Base-by-base conservation (phyloP, 2,888 invertebrate species). In the Cantharis rustica region DNA sequence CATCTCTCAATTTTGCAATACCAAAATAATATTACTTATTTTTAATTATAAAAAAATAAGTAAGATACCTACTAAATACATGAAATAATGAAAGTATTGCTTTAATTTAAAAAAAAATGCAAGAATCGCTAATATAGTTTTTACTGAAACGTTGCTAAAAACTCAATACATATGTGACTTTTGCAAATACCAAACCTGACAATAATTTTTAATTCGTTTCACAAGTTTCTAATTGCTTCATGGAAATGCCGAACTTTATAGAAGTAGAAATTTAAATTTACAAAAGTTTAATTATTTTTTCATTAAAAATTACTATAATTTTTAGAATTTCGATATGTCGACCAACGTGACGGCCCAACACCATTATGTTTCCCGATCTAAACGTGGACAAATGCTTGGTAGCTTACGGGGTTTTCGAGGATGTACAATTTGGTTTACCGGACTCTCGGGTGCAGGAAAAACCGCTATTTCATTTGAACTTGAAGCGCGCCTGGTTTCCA, bases 361-460 rank as follows among this genome's bases (percentile, higher is more conserved):
- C 83, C 97, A 98, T 87, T 95, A 98, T 88, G 97, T 99, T 66
- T 96, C 97, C 7, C 91, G 99, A 79, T 95, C 96, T 80, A 96
- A 96, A 88, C 91, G 99, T 84, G 98, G 98, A 20, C 94, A 95
- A 85, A 95, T 97, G 71, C 90, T 99, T 17, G 98, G 99, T 1
- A 90, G 93, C 81, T 92, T 95, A 77, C 91, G 96, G 13, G 97
- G 97, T 7, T 98, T 98, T 88, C 91, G 98, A 73, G 97, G 97
- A 72, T 97, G 97, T 87, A 99, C 99, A 0, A 94, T 99, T 10
- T 99, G 99, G 99, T 93, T 98, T 86, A 98, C 98, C 3, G 98
- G 97, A 86, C 83, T 90, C n/a, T 90, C 91, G 86, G 99, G 99
- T 0, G 98, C 99, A 71, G 99, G 99, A 16, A 99, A 99, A 90